Evolutionary conservation across 2,888 invertebrate genomes (phyloP), one percentile per base, ranked within the genome.

Genomic region (Campaea margaritaria): DNA sequence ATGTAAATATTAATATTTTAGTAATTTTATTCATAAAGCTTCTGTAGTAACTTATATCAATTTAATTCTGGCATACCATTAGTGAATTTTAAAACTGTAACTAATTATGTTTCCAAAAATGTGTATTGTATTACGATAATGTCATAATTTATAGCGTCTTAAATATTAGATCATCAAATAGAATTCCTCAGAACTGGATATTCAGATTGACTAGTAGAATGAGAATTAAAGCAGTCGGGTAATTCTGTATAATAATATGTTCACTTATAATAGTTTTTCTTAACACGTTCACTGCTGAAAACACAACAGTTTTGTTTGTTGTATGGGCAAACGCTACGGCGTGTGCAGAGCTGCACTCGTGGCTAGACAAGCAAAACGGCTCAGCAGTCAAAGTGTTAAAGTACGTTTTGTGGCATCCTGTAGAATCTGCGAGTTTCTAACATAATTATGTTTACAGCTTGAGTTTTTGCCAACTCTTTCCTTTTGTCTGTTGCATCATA

Each of bases 381-480:
- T n/a, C n/a, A n/a, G n/a, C n/a, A n/a, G n/a, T n/a, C n/a, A n/a
- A n/a, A n/a, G 16, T 38, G 38, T 46, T 42, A 46, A 51, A 11
- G 36, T 39, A 39, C 15, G n/a, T 47, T 28, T 46, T 14, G 50
- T 16, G 70, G 69, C 84, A 82, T 63, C 77, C 82, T 79, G 79
- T 82, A 78, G 46, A 67, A 68, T 69, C 70, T 62, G 68, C 72
- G 74, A 70, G 62, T 62, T 53, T 69, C 54, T 45, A 53, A 28
- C 31, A 28, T 70, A 70, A 82, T 83, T 76, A 75, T 71, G 57
- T 82, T 85, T 81, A 86, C 77, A 70, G 76, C 64, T 43, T 58
- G 15, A 68, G 64, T 86, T 87, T 86, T 86, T 86, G 83, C 81
- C 65, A 83, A 80, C 76, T 79, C 70, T 79, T 75, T 71, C 76